phyloP scores from a whole-genome alignment of 2,888 invertebrate genomes.

The Leucophora obtusa region DNA sequence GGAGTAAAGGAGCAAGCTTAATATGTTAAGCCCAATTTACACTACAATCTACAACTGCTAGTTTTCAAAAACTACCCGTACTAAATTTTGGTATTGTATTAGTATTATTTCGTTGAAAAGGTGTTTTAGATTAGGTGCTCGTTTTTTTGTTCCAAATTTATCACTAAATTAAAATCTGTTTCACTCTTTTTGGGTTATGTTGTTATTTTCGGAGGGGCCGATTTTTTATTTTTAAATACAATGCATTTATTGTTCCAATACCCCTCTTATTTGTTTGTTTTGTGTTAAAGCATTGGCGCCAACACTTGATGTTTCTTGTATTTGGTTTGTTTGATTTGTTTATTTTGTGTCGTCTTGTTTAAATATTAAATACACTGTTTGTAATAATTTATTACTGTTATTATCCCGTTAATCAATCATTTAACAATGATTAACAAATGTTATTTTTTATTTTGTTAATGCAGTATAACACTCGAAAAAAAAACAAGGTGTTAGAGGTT shows the following conservation, averaged over 20 bases:
- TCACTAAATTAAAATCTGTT: background rate
- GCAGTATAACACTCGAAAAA: background rate
- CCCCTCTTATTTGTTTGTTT: slow-evolving; percentile 13
- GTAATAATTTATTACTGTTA: slow-evolving; percentile 27
- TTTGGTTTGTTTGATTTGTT: background rate
- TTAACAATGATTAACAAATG: slow-evolving; percentile 44
- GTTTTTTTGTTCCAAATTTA: background rate
- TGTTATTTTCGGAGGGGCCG: background rate
- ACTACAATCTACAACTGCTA: too few relatives aligned
- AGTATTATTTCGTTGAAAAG: background rate
- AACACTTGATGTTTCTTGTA: slow-evolving; percentile 3
- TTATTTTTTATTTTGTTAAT: slow-evolving; percentile 13
- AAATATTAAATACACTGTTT: slow-evolving; percentile 17
- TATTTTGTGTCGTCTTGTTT: slow-evolving; percentile 1
- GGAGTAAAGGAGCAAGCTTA: too few relatives aligned
- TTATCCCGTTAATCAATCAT: slow-evolving; percentile 57
- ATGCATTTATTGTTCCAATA: slow-evolving; percentile 15
- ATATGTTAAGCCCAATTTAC: too few relatives aligned
- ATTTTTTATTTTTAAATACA: slow-evolving; percentile 4
- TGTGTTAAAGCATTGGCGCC: slow-evolving; percentile 72
- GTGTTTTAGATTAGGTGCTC: background rate
- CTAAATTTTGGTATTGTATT: too few relatives aligned
- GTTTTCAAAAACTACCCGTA: too few relatives aligned
- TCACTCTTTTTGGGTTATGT: background rate
- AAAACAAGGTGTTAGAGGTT: background rate